phyloP scores from a whole-genome alignment of 2,888 invertebrate genomes.

The Eupithecia dodoneata region DNA sequence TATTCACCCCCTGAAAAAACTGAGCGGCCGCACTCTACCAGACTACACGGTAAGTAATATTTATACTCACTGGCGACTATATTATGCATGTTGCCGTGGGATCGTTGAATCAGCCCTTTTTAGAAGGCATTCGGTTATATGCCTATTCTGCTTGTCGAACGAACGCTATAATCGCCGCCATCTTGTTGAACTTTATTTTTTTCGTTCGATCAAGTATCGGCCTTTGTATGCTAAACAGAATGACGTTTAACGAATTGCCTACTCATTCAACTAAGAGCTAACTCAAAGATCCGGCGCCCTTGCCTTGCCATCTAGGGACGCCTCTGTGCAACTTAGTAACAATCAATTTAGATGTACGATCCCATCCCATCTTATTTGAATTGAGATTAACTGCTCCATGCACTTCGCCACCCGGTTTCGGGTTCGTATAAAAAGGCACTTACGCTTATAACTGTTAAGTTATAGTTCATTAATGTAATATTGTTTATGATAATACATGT shows the following conservation, averaged over 20 bases:
- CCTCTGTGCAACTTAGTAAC: background rate
- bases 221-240: background rate
- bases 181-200: background rate
- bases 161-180: background rate
- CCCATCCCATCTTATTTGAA: background rate
- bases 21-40: conserved; percentile 43
- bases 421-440: background rate
- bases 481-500: background rate
- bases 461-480: background rate
- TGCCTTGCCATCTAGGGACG: background rate
- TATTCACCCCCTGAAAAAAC: conserved; percentile 61
- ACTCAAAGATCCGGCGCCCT: background rate
- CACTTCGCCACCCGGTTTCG: no score
- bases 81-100: background rate
- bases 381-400: background rate
- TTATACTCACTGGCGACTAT: background rate
- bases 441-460: background rate
- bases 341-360: background rate
- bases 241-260: background rate
- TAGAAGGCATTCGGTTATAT: background rate
- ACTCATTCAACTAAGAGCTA: background rate
- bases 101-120: background rate
- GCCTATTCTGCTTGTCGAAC: background rate
- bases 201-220: background rate
- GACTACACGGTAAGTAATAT: conserved; percentile 52